Evolutionary conservation across 2,888 invertebrate species (phyloP), one percentile per base, ranked within the genome.

Genomic region (Dione juno): DNA sequence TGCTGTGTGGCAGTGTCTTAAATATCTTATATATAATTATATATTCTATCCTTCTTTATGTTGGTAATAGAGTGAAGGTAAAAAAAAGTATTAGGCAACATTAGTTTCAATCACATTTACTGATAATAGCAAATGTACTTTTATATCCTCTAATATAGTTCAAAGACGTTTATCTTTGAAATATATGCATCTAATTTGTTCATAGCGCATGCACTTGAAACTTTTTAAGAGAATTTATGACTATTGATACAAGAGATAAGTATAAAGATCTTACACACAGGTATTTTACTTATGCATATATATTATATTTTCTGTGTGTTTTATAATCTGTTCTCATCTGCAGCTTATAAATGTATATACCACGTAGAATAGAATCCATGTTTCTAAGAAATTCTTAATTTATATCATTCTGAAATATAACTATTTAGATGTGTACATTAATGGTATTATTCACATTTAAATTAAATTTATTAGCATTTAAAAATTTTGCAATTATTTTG

Each of bases 131-230:
- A 16, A 41, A 13, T 61, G 21, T 21, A 43, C 19, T 40, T 40
- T 37, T 19, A 21, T 52, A 48, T 0, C 10, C 2, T 69, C 73
- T 74, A 75, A 75, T 75, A 75, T 75, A 74, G 77, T 76, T 77
- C 76, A 77, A 77, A 78, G 77, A 53, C 16, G 37, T 59, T 67
- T 83, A 82, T 82, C 80, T 78, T 2, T 40, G 70, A 74, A 80
- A 83, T 72, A 78, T 81, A 82, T 78, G 70, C 59, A 63, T 68
- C 82, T 87, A 88, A 89, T 88, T 86, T 85, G 87, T 88, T 86
- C 87, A 85, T 85, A 52, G 50, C 40, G 40, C 19, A 19, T 86
- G 78, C 79, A 74, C 74, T 78, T 70, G 72, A 75, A 74, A 76
- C 76, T 70, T 66, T 69, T 70, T 19, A 64, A 50, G 70, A 69